Percentiles rank a stretch among this genome's conserved stretches.
Evolutionary conservation across 2,888 invertebrate species (phyloP).

Genomic region (Enchytraeus crypticus): DNA sequence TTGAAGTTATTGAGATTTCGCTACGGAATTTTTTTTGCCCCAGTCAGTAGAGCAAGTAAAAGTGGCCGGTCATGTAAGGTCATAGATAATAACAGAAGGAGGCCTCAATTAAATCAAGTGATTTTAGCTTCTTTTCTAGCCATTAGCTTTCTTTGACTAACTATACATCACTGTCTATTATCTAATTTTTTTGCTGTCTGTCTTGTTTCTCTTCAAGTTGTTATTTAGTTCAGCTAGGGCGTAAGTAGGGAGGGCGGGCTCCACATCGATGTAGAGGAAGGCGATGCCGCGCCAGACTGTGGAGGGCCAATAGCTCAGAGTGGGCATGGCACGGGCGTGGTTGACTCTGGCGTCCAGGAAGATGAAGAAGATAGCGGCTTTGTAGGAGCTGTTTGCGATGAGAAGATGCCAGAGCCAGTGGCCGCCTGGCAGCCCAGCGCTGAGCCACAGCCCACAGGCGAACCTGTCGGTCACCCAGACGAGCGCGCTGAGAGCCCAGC

Average conservation of each 20-base stretch:
- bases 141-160: too few relatives aligned
- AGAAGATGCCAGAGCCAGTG: constrained; percentile 75
- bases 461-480: constrained; percentile 71
- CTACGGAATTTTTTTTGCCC: too few relatives aligned
- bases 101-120: too few relatives aligned
- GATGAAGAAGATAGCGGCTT: constrained; percentile 66
- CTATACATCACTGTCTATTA: too few relatives aligned
- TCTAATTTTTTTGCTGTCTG: too few relatives aligned
- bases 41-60: too few relatives aligned
- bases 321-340: background rate
- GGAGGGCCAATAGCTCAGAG: constrained; percentile 5
- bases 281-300: constrained; percentile 6
- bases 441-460: constrained; percentile 70
- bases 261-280: background rate
- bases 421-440: constrained; percentile 69
- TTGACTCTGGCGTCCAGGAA: constrained; percentile 59
- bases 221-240: too few relatives aligned
- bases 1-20: too few relatives aligned
- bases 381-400: constrained; percentile 69
- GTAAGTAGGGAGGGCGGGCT: background rate
- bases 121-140: too few relatives aligned
- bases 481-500: constrained; percentile 62
- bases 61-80: too few relatives aligned
- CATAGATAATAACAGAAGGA: too few relatives aligned
- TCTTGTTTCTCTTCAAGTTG: too few relatives aligned